Conservation (phyloP, 1,140 invertebrate genomes). For the Phthorimaea operculella region DNA sequence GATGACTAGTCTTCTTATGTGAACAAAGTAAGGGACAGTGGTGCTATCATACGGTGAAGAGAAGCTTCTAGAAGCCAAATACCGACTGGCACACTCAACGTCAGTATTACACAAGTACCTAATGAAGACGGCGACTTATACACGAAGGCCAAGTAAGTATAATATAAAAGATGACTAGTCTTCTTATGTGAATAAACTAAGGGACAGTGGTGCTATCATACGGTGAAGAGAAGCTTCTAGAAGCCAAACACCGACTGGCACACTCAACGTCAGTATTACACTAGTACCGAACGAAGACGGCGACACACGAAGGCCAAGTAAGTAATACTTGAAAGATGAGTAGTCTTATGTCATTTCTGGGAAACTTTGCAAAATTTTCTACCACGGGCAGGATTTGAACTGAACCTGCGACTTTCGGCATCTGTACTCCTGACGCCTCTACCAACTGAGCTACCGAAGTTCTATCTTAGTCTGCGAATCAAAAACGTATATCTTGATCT, state of each 20-base stretch:
- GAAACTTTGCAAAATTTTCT: too few relatives aligned
- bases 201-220: slow-evolving; percentile 68
- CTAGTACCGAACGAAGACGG: slow-evolving; percentile 56
- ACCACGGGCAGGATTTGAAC: too few relatives aligned
- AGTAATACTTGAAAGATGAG: too few relatives aligned
- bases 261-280: slow-evolving; percentile 33
- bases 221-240: slow-evolving; percentile 46
- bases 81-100: slow-evolving; percentile 32
- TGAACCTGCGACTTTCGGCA: too few relatives aligned
- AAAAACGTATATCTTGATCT: too few relatives aligned
- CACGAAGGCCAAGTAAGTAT: slow-evolving; percentile 19
- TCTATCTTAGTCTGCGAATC: too few relatives aligned
- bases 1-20: too few relatives aligned
- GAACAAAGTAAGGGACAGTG: slow-evolving; percentile 68
- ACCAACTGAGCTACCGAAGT: too few relatives aligned
- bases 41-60: slow-evolving; percentile 66
- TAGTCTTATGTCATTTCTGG: too few relatives aligned
- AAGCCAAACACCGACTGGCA: slow-evolving; percentile 26
- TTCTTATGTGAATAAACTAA: slow-evolving; percentile 44
- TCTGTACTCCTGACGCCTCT: too few relatives aligned
- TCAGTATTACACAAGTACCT: slow-evolving; percentile 39
- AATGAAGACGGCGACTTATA: slow-evolving; percentile 58
- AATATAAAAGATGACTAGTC: neutral
- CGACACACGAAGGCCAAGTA: slow-evolving; percentile 60
- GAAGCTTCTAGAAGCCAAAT: slow-evolving; percentile 31